A percentile compares a stretch with the other conserved stretches of the same genome.
Conservation (phyloP, 2,888 invertebrate species). For the Eumerus sabulonum region DNA sequence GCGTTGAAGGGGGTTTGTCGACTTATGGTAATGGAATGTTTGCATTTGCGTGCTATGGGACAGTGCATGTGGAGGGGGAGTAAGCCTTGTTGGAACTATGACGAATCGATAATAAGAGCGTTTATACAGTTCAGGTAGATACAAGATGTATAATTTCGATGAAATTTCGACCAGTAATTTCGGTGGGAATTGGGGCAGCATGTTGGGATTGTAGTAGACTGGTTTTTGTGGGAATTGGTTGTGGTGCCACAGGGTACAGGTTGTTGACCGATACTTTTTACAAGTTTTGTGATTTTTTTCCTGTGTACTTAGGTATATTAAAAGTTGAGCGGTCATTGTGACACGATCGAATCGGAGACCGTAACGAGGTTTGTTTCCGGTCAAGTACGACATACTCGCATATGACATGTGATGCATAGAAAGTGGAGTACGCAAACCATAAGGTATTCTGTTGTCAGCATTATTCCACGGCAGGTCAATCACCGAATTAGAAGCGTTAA, state of each 20-base stretch:
- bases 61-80: constrained; percentile 33
- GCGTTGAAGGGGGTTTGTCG: constrained; percentile 37
- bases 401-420: no score
- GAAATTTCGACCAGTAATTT: neutral
- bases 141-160: constrained; percentile 7
- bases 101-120: constrained; percentile 48
- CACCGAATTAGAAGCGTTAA: no score
- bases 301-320: no score
- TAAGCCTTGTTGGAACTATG: constrained; percentile 13
- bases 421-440: no score
- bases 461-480: no score
- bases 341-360: no score
- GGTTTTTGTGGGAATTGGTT: neutral
- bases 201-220: neutral
- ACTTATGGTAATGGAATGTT: neutral
- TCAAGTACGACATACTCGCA: no score
- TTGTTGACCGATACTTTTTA: neutral
- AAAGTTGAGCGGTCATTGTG: no score
- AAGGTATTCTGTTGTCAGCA: no score
- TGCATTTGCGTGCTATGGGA: constrained; percentile 19
- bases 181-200: constrained; percentile 45
- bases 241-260: constrained; percentile 5
- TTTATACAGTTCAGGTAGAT: constrained; percentile 20
- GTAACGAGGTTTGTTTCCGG: no score
- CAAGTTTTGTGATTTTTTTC: no score